A percentile compares a stretch with the other conserved stretches of the same genome.
Conservation (phyloP, 2,797 vertebrate genomes). For the Limosa lapponica region DNA sequence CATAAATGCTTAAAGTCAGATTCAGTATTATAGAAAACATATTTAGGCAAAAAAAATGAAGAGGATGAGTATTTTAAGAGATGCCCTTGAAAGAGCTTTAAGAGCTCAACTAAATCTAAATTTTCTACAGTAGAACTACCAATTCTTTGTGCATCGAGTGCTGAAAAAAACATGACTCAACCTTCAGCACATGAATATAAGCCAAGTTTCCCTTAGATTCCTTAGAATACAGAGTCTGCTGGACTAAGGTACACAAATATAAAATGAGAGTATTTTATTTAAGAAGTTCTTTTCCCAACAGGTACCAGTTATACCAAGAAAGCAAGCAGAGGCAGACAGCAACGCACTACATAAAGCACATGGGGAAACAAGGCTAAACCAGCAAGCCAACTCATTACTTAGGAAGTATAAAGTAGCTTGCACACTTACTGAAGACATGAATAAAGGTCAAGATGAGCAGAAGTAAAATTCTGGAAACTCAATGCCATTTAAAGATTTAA, state of each 20-base stretch:
- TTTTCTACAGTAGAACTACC: background rate
- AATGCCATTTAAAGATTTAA: background rate
- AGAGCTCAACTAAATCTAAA: background rate
- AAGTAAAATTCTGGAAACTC: background rate
- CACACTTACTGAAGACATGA: background rate
- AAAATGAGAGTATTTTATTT: background rate
- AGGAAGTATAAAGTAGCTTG: background rate
- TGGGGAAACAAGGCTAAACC: accelerated
- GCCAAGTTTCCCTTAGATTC: background rate
- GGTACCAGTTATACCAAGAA: background rate
- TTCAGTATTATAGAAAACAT: background rate
- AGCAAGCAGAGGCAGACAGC: background rate
- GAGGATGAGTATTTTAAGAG: background rate
- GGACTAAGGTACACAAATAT: background rate
- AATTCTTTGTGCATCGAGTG: background rate
- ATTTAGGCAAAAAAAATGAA: background rate
- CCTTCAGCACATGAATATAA: background rate
- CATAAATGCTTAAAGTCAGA: background rate
- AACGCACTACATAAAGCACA: background rate
- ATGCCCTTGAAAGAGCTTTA: background rate
- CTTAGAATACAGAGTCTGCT: background rate
- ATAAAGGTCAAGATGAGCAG: background rate
- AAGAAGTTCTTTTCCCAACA: background rate
- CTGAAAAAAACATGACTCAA: background rate
- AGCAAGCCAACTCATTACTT: background rate